phyloP scores from a whole-genome alignment of 1,140 invertebrate species.

The Drosophila teissieri region DNA sequence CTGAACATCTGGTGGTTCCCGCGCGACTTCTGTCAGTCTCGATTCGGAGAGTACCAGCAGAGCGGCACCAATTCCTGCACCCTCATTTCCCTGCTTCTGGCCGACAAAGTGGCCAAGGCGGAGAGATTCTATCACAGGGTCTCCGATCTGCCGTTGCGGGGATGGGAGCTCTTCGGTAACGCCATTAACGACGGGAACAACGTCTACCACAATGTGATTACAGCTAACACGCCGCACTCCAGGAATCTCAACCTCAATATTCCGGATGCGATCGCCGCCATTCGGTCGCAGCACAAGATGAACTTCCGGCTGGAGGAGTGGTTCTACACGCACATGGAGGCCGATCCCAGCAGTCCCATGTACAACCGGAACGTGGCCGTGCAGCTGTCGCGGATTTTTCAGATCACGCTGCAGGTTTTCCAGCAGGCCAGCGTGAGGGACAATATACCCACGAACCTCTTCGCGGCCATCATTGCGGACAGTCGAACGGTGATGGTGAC shows the following conservation, averaged over 20 bases:
- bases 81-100: constrained; percentile 73
- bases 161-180: constrained; percentile 73
- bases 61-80: constrained; percentile 82
- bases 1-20: constrained; percentile 84
- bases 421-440: constrained; percentile 49
- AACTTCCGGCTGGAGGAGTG: constrained; percentile 79
- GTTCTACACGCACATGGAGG: constrained; percentile 83
- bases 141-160: constrained; percentile 59
- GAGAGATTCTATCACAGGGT: constrained; percentile 63
- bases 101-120: constrained; percentile 74
- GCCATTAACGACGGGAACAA: constrained; percentile 80
- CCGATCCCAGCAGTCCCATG: constrained; percentile 66
- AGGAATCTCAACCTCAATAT: constrained; percentile 76
- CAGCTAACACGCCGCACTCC: constrained; percentile 51
- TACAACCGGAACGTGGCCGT: constrained; percentile 72
- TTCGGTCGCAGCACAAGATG: constrained; percentile 68
- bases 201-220: constrained; percentile 75
- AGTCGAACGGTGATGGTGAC: constrained; percentile 78
- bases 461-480: constrained; percentile 77
- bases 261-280: constrained; percentile 75
- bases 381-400: constrained; percentile 68
- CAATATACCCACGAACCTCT: constrained; percentile 54
- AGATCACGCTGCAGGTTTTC: constrained; percentile 68
- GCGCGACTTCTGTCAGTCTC: constrained; percentile 76
- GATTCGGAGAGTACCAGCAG: constrained; percentile 72